phyloP scores from a whole-genome alignment of 2,888 invertebrate species.

The Phasia obesa region DNA sequence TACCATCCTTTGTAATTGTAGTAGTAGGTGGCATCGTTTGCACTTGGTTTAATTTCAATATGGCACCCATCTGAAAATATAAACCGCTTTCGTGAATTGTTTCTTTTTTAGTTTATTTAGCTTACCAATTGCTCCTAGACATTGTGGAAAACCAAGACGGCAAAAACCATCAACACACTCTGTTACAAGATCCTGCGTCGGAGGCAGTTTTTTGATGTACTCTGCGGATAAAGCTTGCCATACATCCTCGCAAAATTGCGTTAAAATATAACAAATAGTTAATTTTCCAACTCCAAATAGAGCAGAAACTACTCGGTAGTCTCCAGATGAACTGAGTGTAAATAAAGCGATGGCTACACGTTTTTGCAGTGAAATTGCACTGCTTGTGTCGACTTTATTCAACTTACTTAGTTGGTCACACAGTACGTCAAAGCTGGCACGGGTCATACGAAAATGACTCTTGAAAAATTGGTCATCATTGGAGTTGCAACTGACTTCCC shows the following conservation, averaged over 20 bases:
- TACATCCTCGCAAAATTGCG: conserved; percentile 23
- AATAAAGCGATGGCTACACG: conserved; percentile 32
- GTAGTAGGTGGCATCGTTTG: neutral
- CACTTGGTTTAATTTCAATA: conserved; percentile 16
- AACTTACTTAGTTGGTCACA: neutral
- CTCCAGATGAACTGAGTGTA: conserved; percentile 4
- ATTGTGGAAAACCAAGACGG: conserved; percentile 23
- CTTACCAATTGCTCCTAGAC: conserved; percentile 24
- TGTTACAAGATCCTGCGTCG: conserved; percentile 11
- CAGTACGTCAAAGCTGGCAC: conserved; percentile 12
- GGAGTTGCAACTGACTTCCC: conserved; percentile 23
- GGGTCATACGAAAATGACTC: conserved; percentile 31
- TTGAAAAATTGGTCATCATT: conserved; percentile 31
- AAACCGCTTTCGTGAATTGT: neutral
- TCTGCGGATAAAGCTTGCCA: conserved; percentile 15
- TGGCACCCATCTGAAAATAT: conserved; percentile 12
- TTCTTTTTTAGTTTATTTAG: neutral
- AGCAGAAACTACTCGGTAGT: conserved; percentile 10
- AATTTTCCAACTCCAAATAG: conserved; percentile 17
- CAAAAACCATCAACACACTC: conserved; percentile 16
- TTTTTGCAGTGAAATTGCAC: conserved; percentile 19
- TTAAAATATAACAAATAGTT: conserved; percentile 17
- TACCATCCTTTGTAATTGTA: conserved; percentile 2
- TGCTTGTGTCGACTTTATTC: conserved; percentile 9
- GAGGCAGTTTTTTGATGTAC: conserved; percentile 20